These are phyloP conservation scores for Acleris cristana DNA, from an alignment of 2,888 invertebrate genomes.

Conservation along the genomic window DNA sequence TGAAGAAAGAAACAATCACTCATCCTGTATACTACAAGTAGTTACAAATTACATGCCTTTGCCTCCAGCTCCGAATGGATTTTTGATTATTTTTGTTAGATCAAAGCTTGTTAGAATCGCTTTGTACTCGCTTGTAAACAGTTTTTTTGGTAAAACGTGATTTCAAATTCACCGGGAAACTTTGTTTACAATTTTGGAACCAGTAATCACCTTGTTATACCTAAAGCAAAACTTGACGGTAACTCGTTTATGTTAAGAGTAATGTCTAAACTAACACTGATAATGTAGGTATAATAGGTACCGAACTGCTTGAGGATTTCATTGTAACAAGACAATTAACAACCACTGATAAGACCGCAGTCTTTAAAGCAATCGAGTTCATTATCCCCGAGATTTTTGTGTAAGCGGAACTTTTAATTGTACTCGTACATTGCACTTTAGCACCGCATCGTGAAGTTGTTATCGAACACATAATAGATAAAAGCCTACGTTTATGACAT, in stretches of 20 bases:
- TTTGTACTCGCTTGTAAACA: conserved; percentile 6
- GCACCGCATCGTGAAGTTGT: neutral
- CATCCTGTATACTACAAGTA: conserved; percentile 19
- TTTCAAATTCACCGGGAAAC: neutral
- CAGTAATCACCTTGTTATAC: neutral
- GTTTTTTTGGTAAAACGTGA: neutral
- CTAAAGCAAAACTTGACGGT: no score
- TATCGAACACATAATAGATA: neutral
- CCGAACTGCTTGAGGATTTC: no score
- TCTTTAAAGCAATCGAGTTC: no score
- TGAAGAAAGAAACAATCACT: conserved; percentile 45
- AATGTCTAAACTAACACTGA: no score
- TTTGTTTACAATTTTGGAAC: neutral
- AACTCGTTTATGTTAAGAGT: no score
- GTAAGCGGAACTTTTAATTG: neutral
- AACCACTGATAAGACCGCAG: no score
- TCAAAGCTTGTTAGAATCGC: conserved; percentile 29
- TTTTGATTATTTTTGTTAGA: conserved; percentile 33
- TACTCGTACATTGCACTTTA: neutral
- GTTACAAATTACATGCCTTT: conserved; percentile 34
- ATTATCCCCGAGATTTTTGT: no score
- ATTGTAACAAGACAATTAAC: no score
- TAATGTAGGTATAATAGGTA: no score
- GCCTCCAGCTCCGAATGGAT: conserved; percentile 22
- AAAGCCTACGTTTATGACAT: conserved; percentile 19